phyloP scores from a whole-genome alignment of 2,113 vertebrate genomes.

The Procavia capensis region DNA sequence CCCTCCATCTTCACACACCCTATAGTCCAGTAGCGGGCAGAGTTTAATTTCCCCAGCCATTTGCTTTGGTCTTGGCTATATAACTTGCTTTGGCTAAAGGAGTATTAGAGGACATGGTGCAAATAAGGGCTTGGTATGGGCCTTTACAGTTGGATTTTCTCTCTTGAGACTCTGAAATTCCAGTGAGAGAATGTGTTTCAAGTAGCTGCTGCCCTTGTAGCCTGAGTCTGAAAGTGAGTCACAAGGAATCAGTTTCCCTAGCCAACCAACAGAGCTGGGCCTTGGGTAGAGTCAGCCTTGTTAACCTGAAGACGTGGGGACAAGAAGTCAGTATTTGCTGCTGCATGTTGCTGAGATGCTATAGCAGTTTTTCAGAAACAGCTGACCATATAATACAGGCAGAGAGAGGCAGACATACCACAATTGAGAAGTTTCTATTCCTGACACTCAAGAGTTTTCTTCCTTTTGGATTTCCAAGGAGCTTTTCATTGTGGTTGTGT shows the following conservation, averaged over 20 bases:
- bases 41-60: background rate
- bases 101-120: background rate
- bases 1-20: background rate
- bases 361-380: background rate
- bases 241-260: background rate
- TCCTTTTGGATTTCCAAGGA: background rate
- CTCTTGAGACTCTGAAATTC: background rate
- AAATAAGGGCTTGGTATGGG: background rate
- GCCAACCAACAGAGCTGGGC: background rate
- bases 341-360: background rate
- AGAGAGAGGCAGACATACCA: background rate
- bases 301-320: background rate
- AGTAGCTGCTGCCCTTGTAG: background rate
- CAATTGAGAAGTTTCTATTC: background rate
- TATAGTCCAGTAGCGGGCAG: too few species aligned
- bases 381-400: background rate
- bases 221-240: background rate
- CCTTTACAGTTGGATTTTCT: background rate
- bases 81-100: background rate
- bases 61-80: background rate
- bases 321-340: background rate
- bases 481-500: background rate
- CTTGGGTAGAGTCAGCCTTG: background rate
- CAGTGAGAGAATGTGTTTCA: background rate
- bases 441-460: background rate